phyloP scores from a whole-genome alignment of 1,140 invertebrate species.

The Pseudomyrmex concolor region DNA sequence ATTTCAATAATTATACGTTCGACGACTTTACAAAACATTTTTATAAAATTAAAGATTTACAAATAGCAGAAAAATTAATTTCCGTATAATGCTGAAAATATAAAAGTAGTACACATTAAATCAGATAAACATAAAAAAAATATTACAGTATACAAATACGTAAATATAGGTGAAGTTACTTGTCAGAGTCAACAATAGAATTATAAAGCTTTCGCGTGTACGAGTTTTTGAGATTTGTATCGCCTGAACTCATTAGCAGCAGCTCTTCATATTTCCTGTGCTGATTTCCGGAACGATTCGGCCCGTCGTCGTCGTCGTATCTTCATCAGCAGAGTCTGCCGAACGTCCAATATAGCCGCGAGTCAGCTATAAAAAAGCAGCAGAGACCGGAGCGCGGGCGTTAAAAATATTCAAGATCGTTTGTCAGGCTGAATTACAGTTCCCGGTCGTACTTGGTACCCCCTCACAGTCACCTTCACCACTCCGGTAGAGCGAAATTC shows the following conservation, averaged over 20 bases:
- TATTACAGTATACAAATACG: not conserved
- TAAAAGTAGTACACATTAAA: no score
- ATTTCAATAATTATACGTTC: conserved; percentile 4
- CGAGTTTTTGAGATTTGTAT: conserved; percentile 2
- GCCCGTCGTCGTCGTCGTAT: conserved; percentile 47
- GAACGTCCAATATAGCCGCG: conserved; percentile 74
- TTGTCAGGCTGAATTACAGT: conserved; percentile 83
- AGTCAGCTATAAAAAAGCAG: conserved; percentile 68
- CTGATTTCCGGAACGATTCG: conserved; percentile 47
- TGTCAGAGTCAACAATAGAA: not conserved
- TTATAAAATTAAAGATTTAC: not conserved
- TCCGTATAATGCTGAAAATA: no score
- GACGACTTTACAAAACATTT: not conserved
- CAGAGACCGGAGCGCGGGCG: conserved; percentile 74
- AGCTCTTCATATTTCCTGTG: not conserved
- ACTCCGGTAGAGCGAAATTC: conserved; percentile 46
- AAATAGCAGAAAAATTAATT: not conserved
- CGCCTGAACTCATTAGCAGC: not conserved
- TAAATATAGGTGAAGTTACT: not conserved
- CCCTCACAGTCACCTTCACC: conserved; percentile 18
- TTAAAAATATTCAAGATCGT: conserved; percentile 84
- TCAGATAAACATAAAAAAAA: not conserved
- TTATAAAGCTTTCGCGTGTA: not conserved
- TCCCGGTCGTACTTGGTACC: conserved; percentile 21
- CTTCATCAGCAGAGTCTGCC: conserved; percentile 72